A percentile compares a stretch with the other conserved stretches of the same genome.
These are phyloP conservation scores for Branchellion lobata DNA, from an alignment of 2,888 invertebrate species.

Conservation along the genomic window DNA sequence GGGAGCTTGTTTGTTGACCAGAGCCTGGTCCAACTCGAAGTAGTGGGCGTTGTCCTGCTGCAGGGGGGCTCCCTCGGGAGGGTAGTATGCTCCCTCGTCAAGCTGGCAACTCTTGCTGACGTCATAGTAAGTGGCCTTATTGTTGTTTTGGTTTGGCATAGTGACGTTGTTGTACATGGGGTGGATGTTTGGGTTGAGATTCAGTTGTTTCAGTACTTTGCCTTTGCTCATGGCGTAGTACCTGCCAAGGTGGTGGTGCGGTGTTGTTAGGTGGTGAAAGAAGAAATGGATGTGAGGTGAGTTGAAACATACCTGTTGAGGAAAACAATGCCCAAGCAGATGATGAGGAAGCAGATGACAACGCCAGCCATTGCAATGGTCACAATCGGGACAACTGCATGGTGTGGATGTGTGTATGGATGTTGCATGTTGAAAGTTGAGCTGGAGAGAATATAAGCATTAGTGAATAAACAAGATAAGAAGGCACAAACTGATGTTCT, in stretches of 20 bases:
- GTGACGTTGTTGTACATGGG: constrained; percentile 17
- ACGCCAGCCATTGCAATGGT: constrained; percentile 33
- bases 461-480: too few species aligned
- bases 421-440: background rate
- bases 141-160: background rate
- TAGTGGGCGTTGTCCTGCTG: constrained; percentile 30
- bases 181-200: background rate
- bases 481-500: background rate
- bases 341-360: constrained; percentile 36
- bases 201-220: constrained; percentile 22
- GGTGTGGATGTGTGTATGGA: too few species aligned
- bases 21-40: constrained; percentile 37
- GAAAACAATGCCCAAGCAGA: constrained; percentile 32
- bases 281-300: background rate
- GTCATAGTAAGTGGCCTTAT: constrained; percentile 13
- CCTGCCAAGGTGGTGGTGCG: background rate
- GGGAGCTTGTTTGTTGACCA: constrained; percentile 30
- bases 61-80: background rate
- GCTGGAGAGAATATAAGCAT: background rate
- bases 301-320: constrained; percentile 37
- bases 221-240: constrained; percentile 36
- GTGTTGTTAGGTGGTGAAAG: background rate
- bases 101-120: background rate
- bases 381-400: constrained; percentile 28
- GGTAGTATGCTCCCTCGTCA: background rate